Evolutionary conservation across 2,797 vertebrate genomes (phyloP).

Genomic region (Falco novaeseelandiae): DNA sequence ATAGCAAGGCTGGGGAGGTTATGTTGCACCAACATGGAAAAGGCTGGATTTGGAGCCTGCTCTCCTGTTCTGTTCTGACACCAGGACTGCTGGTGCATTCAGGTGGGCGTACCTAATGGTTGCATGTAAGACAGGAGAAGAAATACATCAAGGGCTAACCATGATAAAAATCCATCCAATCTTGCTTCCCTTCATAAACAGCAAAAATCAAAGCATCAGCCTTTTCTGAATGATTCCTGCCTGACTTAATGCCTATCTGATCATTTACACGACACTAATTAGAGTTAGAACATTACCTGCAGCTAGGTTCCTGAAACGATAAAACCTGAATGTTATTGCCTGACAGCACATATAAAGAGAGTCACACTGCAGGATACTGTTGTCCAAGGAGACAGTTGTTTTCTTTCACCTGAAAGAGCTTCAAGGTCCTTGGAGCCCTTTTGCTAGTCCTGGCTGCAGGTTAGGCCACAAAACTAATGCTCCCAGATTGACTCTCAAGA

Average conservation of each 20-base stretch:
- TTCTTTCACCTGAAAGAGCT: background rate
- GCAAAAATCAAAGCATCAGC: background rate
- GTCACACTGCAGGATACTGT: background rate
- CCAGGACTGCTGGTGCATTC: accelerated
- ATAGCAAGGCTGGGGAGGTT: background rate
- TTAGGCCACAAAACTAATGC: background rate
- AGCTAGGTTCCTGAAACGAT: background rate
- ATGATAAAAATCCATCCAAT: background rate
- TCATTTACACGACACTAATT: background rate
- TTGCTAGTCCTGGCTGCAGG: background rate
- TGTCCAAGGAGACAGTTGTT: background rate
- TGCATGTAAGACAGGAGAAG: background rate
- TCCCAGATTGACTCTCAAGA: background rate
- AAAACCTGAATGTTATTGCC: background rate
- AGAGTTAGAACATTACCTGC: background rate
- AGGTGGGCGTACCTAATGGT: background rate
- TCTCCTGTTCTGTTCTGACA: background rate
- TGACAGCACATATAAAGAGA: background rate
- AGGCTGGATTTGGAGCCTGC: background rate
- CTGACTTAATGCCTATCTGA: background rate
- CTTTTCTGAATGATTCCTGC: background rate
- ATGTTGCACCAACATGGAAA: background rate
- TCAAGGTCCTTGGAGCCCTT: background rate
- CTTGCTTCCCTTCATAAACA: background rate
- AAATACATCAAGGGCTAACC: background rate